Percentiles rank a stretch among this genome's conserved stretches.
These are phyloP conservation scores for Brenthis hecate DNA, from an alignment of 2,888 invertebrate genomes.

Conservation along the genomic window DNA sequence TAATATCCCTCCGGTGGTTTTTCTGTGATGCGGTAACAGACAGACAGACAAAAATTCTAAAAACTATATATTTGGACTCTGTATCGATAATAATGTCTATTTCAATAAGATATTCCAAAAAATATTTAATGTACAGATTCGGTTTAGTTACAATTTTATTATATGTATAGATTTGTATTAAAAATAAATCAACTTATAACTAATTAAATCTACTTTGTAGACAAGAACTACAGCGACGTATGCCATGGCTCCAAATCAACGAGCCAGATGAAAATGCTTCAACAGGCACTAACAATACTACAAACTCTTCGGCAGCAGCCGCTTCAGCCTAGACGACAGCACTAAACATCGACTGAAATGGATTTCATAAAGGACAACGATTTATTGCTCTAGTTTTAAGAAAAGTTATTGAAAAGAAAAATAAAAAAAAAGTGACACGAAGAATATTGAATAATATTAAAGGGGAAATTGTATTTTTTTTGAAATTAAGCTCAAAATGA, in stretches of 20 bases:
- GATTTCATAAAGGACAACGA: slow-evolving; percentile 22
- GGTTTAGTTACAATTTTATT: no score
- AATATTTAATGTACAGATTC: no score
- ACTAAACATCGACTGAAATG: neutral
- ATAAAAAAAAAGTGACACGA: slow-evolving; percentile 5
- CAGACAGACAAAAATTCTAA: no score
- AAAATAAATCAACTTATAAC: slow-evolving; percentile 9
- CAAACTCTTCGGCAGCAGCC: slow-evolving; percentile 63
- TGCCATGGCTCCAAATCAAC: slow-evolving; percentile 89
- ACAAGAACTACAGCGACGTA: slow-evolving; percentile 89
- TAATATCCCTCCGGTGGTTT: no score
- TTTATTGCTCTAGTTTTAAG: slow-evolving; percentile 1
- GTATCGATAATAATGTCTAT: no score
- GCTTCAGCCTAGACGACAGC: slow-evolving; percentile 31
- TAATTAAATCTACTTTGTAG: slow-evolving; percentile 58
- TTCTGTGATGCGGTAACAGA: no score
- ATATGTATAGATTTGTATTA: no score
- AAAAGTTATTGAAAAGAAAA: slow-evolving; percentile 5
- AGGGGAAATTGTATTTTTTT: slow-evolving; percentile 17
- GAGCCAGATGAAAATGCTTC: slow-evolving; percentile 85
- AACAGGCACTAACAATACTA: slow-evolving; percentile 76
- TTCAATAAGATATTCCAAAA: no score
- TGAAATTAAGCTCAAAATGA: slow-evolving; percentile 37
- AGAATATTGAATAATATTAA: slow-evolving; percentile 13
- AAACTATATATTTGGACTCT: no score